These are phyloP conservation scores for Chirona hameri DNA, from an alignment of 2,888 invertebrate genomes.

Conservation along the genomic window DNA sequence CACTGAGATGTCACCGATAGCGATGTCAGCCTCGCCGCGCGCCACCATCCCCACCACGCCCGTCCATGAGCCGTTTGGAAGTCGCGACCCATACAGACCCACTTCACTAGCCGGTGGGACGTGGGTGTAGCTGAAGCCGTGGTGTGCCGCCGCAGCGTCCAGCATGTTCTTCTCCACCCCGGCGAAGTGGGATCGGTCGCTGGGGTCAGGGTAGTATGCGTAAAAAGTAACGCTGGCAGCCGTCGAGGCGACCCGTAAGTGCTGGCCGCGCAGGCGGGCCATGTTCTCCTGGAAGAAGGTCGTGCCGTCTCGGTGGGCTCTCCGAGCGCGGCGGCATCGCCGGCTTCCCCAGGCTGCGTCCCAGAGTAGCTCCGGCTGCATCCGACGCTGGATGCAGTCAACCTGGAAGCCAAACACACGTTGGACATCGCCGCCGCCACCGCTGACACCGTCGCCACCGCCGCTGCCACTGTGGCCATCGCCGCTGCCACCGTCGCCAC, in stretches of 20 bases:
- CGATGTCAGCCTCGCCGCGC: background rate
- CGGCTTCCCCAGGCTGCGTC: too few relatives aligned
- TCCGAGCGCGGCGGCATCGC: too few relatives aligned
- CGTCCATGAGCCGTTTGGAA: background rate
- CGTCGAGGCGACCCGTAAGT: background rate
- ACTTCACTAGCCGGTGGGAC: background rate
- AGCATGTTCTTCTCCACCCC: background rate
- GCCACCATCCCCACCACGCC: background rate
- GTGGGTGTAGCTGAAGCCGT: background rate
- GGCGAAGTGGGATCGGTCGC: background rate
- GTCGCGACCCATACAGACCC: background rate
- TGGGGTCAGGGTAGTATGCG: background rate
- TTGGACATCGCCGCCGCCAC: too few relatives aligned
- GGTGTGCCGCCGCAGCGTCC: background rate
- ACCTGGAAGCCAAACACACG: too few relatives aligned
- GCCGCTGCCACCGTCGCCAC: too few relatives aligned
- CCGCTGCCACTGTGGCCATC: too few relatives aligned
- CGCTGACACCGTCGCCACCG: too few relatives aligned
- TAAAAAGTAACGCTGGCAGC: background rate
- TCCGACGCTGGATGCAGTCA: too few relatives aligned
- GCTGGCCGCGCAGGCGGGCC: background rate
- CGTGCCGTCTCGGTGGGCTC: too few relatives aligned
- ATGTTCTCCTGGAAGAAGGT: background rate
- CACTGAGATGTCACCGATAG: conserved; percentile 22
- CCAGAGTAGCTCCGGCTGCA: too few relatives aligned